phyloP scores from a whole-genome alignment of 2,797 vertebrate species.

The Pseudochirops cupreus region DNA sequence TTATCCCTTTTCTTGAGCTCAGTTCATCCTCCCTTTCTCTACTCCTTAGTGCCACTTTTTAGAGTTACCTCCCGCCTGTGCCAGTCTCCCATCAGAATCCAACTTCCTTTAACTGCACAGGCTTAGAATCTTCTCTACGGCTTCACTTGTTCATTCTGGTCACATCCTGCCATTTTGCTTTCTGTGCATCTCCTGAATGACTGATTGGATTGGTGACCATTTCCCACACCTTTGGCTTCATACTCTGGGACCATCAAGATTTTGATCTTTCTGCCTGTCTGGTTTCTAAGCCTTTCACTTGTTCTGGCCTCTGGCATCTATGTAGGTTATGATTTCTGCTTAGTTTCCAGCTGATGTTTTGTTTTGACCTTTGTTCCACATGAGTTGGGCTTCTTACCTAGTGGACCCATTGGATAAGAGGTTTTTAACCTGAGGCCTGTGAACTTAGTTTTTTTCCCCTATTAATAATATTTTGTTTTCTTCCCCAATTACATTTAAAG shows the following conservation, averaged over 20 bases:
- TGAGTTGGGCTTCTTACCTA: neutral
- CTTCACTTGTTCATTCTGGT: neutral
- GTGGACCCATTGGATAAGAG: neutral
- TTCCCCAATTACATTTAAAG: too few relatives aligned
- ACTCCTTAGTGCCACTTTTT: neutral
- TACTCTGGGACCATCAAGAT: neutral
- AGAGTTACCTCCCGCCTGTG: neutral
- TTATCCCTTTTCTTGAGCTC: neutral
- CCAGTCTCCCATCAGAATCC: neutral
- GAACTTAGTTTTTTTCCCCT: neutral
- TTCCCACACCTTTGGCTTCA: neutral
- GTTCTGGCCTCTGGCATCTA: neutral
- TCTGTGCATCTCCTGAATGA: neutral
- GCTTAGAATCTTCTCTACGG: neutral
- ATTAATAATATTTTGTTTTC: too few relatives aligned
- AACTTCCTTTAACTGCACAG: neutral
- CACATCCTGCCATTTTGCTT: neutral
- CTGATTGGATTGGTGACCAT: neutral
- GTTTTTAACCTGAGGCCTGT: neutral
- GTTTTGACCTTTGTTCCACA: neutral
- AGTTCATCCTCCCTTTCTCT: neutral
- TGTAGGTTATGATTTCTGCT: neutral
- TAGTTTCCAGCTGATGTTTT: neutral
- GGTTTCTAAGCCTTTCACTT: neutral
- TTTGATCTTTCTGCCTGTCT: neutral